Evolutionary conservation across 2,113 vertebrate genomes (phyloP).

Genomic region (Neolamprologus fasciatus): DNA sequence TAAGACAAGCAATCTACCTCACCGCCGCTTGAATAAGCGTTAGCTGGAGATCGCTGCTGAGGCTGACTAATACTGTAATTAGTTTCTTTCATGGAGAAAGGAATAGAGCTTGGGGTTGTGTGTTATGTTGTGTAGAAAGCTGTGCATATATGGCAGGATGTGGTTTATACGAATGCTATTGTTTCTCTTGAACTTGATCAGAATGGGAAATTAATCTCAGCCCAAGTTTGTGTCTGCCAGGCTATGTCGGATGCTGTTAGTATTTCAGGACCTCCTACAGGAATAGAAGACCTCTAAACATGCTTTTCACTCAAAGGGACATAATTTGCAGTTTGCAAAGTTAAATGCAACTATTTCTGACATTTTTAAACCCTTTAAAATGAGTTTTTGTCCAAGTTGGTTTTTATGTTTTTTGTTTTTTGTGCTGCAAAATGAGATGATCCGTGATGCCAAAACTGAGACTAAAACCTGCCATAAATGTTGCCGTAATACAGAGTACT

Average conservation of each 20-base stretch:
- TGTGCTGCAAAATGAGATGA: neutral
- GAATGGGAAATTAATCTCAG: neutral
- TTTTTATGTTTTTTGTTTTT: neutral
- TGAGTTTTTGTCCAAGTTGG: neutral
- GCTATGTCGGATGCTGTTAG: constrained; percentile 19
- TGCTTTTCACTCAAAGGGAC: neutral
- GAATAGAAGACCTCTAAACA: constrained; percentile 6
- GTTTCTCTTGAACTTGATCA: neutral
- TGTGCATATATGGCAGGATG: neutral
- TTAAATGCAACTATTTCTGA: neutral
- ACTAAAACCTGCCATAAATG: neutral
- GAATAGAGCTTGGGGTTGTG: neutral
- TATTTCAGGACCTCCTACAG: neutral
- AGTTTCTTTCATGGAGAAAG: neutral
- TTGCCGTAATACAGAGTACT: neutral
- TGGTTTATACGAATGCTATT: neutral
- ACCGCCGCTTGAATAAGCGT: neutral
- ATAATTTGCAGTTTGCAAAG: neutral
- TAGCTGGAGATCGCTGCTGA: neutral
- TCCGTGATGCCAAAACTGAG: neutral
- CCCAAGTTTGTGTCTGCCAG: constrained; percentile 1
- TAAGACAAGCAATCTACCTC: neutral
- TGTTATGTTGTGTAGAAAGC: neutral
- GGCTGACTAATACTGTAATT: neutral
- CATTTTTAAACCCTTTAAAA: neutral